Evolutionary conservation across 2,797 vertebrate genomes (phyloP).

Genomic region (Pseudomugil gertrudae): DNA sequence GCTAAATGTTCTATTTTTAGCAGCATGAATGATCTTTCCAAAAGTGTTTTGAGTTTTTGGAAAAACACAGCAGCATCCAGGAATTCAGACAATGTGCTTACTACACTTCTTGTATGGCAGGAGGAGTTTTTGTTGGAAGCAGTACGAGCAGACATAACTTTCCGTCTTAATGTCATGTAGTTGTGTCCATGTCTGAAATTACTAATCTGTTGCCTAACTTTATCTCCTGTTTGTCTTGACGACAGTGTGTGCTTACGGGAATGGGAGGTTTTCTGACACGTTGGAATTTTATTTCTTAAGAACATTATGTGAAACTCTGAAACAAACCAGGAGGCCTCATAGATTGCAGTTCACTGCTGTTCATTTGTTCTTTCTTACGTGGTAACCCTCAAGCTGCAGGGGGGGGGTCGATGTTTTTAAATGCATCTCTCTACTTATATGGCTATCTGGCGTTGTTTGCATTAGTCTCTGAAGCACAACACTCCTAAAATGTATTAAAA

Average conservation of each 20-base stretch:
- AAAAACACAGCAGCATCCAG: slow-evolving; percentile 60
- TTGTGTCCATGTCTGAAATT: slow-evolving; percentile 48
- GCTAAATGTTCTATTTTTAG: slow-evolving; percentile 48
- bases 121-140: slow-evolving; percentile 35
- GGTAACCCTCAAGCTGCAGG: slow-evolving; percentile 22
- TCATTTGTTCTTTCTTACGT: slow-evolving; percentile 29
- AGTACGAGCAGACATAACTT: slow-evolving; percentile 36
- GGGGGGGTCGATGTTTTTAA: slow-evolving; percentile 8
- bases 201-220: slow-evolving; percentile 34
- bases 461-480: slow-evolving; percentile 13
- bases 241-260: slow-evolving; percentile 21
- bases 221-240: slow-evolving; percentile 41
- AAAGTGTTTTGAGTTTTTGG: slow-evolving; percentile 31
- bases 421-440: slow-evolving; percentile 10
- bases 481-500: no score
- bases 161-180: slow-evolving; percentile 43
- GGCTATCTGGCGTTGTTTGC: not conserved
- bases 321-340: slow-evolving; percentile 20
- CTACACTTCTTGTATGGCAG: slow-evolving; percentile 37
- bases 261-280: slow-evolving; percentile 29
- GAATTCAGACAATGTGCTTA: slow-evolving; percentile 40
- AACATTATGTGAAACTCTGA: slow-evolving; percentile 38
- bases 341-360: slow-evolving; percentile 19
- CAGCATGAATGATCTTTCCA: slow-evolving; percentile 46
- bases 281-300: slow-evolving; percentile 38